Evolutionary conservation across 2,797 vertebrate species (phyloP).

Genomic region (Tenualosa ilisha): DNA sequence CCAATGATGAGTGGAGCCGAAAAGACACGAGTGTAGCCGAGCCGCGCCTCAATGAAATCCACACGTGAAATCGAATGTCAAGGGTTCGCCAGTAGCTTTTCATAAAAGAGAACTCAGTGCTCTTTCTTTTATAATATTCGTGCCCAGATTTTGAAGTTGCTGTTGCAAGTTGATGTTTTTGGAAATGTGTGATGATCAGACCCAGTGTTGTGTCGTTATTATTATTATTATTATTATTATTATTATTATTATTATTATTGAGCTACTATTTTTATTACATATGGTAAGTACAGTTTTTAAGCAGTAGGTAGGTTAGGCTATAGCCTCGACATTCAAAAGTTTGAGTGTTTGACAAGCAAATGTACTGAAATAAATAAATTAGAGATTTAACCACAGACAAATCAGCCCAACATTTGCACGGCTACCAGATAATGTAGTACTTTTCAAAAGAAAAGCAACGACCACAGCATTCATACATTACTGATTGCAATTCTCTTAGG

Average conservation of each 20-base stretch:
- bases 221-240: not conserved
- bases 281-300: too few relatives aligned
- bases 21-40: conserved; percentile 62
- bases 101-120: not conserved
- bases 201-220: not conserved
- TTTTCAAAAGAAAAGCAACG: not conserved
- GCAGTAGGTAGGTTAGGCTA: too few relatives aligned
- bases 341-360: too few relatives aligned
- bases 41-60: conserved; percentile 12
- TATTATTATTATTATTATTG: too few relatives aligned
- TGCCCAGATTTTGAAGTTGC: not conserved
- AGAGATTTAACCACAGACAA: not conserved
- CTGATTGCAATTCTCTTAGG: not conserved
- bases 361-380: not conserved
- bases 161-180: not conserved
- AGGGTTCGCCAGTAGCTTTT: not conserved
- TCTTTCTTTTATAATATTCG: not conserved
- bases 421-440: not conserved
- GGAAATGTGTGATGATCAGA: not conserved
- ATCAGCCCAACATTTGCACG: not conserved
- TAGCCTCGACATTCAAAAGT: too few relatives aligned
- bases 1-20: conserved; percentile 70
- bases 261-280: too few relatives aligned
- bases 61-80: not conserved
- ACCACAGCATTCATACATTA: not conserved